phyloP scores from a whole-genome alignment of 2,797 vertebrate species.

The Lithobates sylvaticus region DNA sequence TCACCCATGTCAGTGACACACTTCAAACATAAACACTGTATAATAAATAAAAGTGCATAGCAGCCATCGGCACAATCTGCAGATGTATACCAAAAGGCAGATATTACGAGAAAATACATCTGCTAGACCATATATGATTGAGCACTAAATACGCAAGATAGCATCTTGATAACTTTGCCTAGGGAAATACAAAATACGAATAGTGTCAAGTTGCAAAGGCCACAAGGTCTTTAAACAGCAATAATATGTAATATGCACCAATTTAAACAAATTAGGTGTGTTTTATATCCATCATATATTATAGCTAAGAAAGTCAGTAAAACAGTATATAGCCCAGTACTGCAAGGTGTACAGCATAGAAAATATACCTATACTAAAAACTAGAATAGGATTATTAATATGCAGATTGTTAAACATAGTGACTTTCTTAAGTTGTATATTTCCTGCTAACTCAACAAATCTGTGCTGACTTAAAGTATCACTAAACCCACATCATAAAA shows the following conservation, averaged over 20 bases:
- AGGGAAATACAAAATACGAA: constrained; percentile 24
- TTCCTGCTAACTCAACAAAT: too few species aligned
- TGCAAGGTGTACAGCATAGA: too few species aligned
- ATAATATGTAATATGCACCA: background rate
- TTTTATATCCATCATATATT: background rate
- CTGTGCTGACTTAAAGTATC: too few species aligned
- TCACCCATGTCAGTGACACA: constrained; percentile 27
- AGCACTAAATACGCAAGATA: constrained; percentile 36
- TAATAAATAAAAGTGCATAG: constrained; percentile 25
- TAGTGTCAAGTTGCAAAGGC: background rate
- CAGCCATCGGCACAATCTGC: constrained; percentile 18
- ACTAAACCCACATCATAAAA: too few species aligned
- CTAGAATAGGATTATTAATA: too few species aligned
- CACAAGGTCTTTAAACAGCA: background rate
- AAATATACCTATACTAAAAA: too few species aligned
- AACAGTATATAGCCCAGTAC: too few species aligned
- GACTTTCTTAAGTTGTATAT: too few species aligned
- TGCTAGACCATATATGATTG: constrained; percentile 16
- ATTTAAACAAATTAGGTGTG: background rate
- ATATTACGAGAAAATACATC: background rate
- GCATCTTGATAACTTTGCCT: constrained; percentile 30
- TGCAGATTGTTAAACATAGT: too few species aligned
- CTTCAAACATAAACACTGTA: constrained; percentile 24
- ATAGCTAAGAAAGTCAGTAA: too few species aligned
- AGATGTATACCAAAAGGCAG: background rate